A percentile compares a stretch with the other conserved stretches of the same genome.
These are phyloP conservation scores for Paramormyrops hopkinsi DNA, from an alignment of 2,797 vertebrate genomes.

Conservation along the genomic window DNA sequence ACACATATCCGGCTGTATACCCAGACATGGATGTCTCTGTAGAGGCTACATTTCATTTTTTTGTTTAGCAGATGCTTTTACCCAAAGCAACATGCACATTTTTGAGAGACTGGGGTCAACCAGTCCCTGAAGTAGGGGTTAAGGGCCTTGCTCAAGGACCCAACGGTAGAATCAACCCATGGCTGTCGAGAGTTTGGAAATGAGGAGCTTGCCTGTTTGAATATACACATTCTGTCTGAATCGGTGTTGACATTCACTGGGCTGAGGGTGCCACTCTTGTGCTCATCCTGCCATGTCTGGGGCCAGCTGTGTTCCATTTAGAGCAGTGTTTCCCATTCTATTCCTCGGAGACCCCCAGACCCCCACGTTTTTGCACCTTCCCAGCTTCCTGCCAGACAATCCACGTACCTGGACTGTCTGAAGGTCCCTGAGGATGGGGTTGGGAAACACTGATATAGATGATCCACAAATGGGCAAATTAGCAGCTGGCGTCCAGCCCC, in stretches of 20 bases:
- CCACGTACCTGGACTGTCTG: neutral
- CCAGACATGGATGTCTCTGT: neutral
- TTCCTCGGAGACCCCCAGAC: neutral
- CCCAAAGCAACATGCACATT: neutral
- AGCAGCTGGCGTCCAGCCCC: neutral
- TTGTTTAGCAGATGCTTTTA: neutral
- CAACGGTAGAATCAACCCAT: neutral
- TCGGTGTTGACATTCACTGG: constrained; percentile 17
- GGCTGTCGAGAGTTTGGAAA: constrained; percentile 17
- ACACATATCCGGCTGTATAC: neutral
- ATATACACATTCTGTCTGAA: constrained; percentile 1
- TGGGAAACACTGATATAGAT: neutral
- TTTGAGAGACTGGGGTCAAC: neutral
- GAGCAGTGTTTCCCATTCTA: neutral
- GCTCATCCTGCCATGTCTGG: neutral
- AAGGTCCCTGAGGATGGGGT: neutral
- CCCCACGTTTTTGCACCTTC: neutral
- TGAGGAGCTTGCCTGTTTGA: constrained; percentile 23
- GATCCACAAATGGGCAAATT: neutral
- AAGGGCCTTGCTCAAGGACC: neutral
- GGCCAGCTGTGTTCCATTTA: constrained; percentile 5
- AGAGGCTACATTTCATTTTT: neutral
- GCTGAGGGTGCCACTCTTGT: neutral
- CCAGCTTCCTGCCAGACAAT: neutral
- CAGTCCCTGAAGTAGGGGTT: neutral